Base-by-base conservation (phyloP, 2,113 vertebrate genomes). In the Engystomops pustulosus region DNA sequence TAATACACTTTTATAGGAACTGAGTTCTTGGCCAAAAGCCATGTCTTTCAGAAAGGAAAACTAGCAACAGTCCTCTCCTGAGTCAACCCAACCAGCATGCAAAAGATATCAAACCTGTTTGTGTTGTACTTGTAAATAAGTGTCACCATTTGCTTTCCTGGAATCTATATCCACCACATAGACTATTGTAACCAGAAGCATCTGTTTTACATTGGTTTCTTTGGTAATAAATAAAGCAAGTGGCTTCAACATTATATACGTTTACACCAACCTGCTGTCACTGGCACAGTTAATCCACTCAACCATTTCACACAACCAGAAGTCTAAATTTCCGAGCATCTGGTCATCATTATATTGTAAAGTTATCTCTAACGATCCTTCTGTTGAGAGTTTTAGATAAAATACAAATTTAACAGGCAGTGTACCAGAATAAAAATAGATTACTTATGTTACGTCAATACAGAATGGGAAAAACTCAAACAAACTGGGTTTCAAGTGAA, bases 301-400 rank as follows among this genome's bases (percentile, higher is more conserved):
- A 84, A 45, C 79, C 68, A 78, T 87, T 82, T 79, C 27, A 25
- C 23, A 65, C 51, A 10, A 81, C 69, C 4, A 85, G 36, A 86
- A 78, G 36, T 27, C 71, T 86, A 27, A 77, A 81, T 84, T 88
- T 85, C 78, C 83, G 84, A 87, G 67, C 81, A 86, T 68, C 72
- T 87, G 60, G 25, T 89, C 49, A 86, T 87, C 78, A 86, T 86
- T 86, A 84, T 71, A 85, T 79, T 78, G 23, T 86, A 86, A 88
- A 86, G 53, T 23, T 86, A 87, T 27, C 58, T 87, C 20, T 87
- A 85, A 85, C 76, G 18, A 44, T 27, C 17, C 44, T 77, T 75
- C 79, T 84, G 14, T 80, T 86, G 38, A 60, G n/a, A 47, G 74
- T 81, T 80, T 87, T 80, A 76, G 47, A 44, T 23, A 79, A 85